Base-by-base conservation (phyloP, 1,140 invertebrate species). In the Hyles euphorbiae region DNA sequence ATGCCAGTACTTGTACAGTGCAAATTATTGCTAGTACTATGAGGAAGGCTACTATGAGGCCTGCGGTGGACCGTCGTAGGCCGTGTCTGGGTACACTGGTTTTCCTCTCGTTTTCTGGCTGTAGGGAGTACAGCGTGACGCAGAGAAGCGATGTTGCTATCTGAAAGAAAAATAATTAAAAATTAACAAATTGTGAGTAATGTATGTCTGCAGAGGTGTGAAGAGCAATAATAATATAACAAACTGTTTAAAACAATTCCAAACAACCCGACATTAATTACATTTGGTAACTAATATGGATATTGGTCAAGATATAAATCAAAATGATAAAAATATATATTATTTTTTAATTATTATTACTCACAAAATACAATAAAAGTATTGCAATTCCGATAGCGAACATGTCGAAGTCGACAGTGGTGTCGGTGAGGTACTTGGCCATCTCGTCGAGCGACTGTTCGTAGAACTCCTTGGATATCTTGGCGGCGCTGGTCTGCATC, bases 351-450 rank as follows among this genome's bases (percentile, higher is more conserved):
- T 22, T 22, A 22, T 22, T 2, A 47, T 8, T 40, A 81, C 75
- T 82, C 65, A 90, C 88, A 63, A 74, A 53, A 63, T 84, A 81
- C 0, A 89, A 61, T 1, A 88, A 55, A 10, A 83, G 52, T 3
- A 78, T 77, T 6, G 78, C 84, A 9, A 82, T 49, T 9, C 70
- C 68, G 6, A 90, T 79, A 1, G 87, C 67, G 60, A 84, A 84
- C 63, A 91, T 73, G 68, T 93, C 89, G 65, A 91, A 92, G 43
- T 91, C 87, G 10, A 90, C 81, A 32, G 89, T 83, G n/a, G 81
- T 89, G 34, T 79, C 89, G 0, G 85, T 82, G 5, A 92, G 77
- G 45, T 81, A 72, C 32, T 89, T 74, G 55, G 90, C 84, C 91
- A 92, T 92, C 43, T 83, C 88, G 2, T 77, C 74, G 1, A 92